Percentiles rank a stretch among this genome's conserved stretches.
phyloP scores from a whole-genome alignment of 1,140 invertebrate genomes.

The Bombus sylvicola region DNA sequence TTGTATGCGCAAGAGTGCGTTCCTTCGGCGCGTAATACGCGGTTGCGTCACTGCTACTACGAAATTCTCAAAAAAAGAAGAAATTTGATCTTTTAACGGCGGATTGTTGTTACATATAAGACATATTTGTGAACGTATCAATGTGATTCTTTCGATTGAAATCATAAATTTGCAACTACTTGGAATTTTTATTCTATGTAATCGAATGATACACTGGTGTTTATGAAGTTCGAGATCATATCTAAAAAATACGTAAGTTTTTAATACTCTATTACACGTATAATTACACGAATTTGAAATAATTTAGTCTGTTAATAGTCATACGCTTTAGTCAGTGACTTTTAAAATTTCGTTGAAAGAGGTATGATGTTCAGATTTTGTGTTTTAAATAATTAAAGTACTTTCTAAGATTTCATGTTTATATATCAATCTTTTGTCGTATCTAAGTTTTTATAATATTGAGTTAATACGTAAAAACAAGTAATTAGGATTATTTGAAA shows the following conservation, averaged over 20 bases:
- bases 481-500: background rate
- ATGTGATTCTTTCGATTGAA: background rate
- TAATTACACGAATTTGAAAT: background rate
- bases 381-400: background rate
- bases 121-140: no score
- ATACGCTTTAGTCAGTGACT: background rate
- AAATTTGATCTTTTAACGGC: background rate
- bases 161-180: background rate
- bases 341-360: background rate
- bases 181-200: background rate
- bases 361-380: no score
- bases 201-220: no score
- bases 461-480: background rate
- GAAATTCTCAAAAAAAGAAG: background rate
- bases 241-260: background rate
- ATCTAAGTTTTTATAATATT: background rate
- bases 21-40: background rate
- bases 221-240: background rate
- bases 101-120: background rate
- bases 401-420: background rate
- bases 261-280: background rate
- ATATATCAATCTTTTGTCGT: background rate
- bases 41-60: background rate
- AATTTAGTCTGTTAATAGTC: background rate
- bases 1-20: background rate